Base-by-base conservation (phyloP, 2,113 vertebrate genomes). In the Paracanthobrama guichenoti region DNA sequence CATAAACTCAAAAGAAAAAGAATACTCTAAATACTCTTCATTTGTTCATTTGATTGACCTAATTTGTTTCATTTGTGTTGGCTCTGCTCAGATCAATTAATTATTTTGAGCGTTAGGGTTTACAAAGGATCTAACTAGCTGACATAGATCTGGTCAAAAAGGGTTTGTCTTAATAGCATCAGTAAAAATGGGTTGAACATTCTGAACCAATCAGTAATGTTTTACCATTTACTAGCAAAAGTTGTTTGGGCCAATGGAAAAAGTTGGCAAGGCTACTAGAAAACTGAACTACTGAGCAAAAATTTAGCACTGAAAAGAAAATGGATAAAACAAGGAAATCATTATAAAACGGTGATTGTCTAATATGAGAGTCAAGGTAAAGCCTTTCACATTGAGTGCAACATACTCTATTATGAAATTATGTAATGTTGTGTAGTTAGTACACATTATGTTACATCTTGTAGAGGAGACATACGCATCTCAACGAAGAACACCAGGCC, bases 401-500 rank as follows among this genome's bases (percentile, higher is more conserved):
- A 11, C 66, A 22, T 39, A 6, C 22, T 55, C 53, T 55, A 22
- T 55, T 55, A 22, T 22, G 6, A 22, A 77, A 31, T 42, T 3
- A 59, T 39, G 28, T 42, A 39, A 74, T 26, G 60, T 78, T 8
- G 35, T 26, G 13, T 64, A 39, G n/a, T 42, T 16, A 66, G 57
- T 44, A 42, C 44, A 39, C 76, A 55, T 67, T 31, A 48, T 10
- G 24, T 26, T 16, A 55, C 55, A 69, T 62, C 69, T 48, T 53
- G 74, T 18, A 53, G 28, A 53, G 4, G 35, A 87, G 57, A 66
- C 8, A 6, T n/a, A n/a, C 48, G 66, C 44, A 44, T 72, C 48
- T 72, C 46, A 35, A 84, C 26, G 77, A 44, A 42, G n/a, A 72
- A 60, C 46, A 78, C 64, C 79, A 46, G 46, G 42, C 46, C 20